Evolutionary conservation across 2,888 invertebrate genomes (phyloP).

Genomic region (Drosophila neotestacea): DNA sequence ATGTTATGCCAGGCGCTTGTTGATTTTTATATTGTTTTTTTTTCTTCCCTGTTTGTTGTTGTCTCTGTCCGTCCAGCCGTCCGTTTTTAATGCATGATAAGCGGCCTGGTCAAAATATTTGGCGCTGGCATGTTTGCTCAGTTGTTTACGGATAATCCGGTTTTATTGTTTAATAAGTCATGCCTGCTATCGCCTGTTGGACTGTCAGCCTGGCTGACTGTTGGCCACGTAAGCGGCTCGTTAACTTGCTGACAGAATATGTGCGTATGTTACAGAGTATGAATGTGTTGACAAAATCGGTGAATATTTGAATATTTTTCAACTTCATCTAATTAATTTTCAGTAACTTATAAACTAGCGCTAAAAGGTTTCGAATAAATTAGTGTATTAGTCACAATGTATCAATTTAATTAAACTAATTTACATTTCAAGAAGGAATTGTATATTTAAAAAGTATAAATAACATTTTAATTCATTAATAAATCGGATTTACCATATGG

Average conservation of each 20-base stretch:
- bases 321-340: too few species aligned
- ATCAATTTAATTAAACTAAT: too few species aligned
- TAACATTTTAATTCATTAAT: not conserved
- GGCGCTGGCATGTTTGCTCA: slow-evolving; percentile 71
- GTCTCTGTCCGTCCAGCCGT: slow-evolving; percentile 22
- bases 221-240: slow-evolving; percentile 55
- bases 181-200: slow-evolving; percentile 38
- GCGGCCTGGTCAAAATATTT: slow-evolving; percentile 60
- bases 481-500: not conserved
- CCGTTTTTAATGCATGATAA: slow-evolving; percentile 55
- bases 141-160: slow-evolving; percentile 80
- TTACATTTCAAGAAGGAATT: not conserved
- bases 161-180: slow-evolving; percentile 81
- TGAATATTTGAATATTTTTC: slow-evolving; percentile 37
- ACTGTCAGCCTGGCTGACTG: slow-evolving; percentile 17
- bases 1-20: slow-evolving; percentile 72
- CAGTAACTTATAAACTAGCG: too few species aligned
- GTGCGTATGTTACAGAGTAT: not conserved
- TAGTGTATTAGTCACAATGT: too few species aligned
- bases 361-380: too few species aligned
- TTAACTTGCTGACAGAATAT: slow-evolving; percentile 55
- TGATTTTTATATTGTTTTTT: slow-evolving; percentile 76
- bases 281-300: slow-evolving; percentile 42
- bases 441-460: not conserved
- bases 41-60: slow-evolving; percentile 13